Conservation (phyloP, 2,888 invertebrate species). For the Limenitis camilla region DNA sequence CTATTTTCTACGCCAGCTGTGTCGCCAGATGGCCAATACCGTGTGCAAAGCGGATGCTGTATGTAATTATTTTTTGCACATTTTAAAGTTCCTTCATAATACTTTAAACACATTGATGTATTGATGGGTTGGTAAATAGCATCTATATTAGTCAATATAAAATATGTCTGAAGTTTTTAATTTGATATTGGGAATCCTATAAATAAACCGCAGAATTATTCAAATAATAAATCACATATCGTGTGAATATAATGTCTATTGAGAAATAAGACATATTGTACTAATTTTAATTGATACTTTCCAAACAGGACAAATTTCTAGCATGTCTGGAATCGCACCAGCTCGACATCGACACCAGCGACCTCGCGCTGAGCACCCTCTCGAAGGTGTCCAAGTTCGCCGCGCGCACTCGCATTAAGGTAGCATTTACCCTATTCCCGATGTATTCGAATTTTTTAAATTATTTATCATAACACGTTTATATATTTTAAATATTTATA, state of each 20-base stretch:
- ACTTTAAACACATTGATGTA: background rate
- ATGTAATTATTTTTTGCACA: slow-evolving; percentile 42
- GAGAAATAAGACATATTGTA: too few species aligned
- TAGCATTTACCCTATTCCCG: background rate
- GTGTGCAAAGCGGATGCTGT: slow-evolving; percentile 95
- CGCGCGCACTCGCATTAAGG: slow-evolving; percentile 77
- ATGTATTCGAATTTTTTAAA: too few species aligned
- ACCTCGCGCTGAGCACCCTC: slow-evolving; percentile 88
- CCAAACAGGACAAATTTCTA: slow-evolving; percentile 83
- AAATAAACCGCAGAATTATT: too few species aligned
- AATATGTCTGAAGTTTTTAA: too few species aligned
- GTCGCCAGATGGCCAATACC: slow-evolving; percentile 93
- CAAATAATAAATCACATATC: too few species aligned
- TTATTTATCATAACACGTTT: too few species aligned
- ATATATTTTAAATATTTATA: too few species aligned
- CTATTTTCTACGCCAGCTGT: slow-evolving; percentile 86
- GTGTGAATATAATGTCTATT: too few species aligned
- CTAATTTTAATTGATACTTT: slow-evolving; percentile 12
- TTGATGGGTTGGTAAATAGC: too few species aligned
- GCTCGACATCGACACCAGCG: slow-evolving; percentile 90
- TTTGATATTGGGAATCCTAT: too few species aligned
- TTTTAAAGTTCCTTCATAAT: background rate
- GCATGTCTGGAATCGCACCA: slow-evolving; percentile 85
- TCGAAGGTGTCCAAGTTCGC: slow-evolving; percentile 94
- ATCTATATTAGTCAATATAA: too few species aligned